Conservation (phyloP, 1,140 invertebrate genomes). For the Drosophila punjabiensis region DNA sequence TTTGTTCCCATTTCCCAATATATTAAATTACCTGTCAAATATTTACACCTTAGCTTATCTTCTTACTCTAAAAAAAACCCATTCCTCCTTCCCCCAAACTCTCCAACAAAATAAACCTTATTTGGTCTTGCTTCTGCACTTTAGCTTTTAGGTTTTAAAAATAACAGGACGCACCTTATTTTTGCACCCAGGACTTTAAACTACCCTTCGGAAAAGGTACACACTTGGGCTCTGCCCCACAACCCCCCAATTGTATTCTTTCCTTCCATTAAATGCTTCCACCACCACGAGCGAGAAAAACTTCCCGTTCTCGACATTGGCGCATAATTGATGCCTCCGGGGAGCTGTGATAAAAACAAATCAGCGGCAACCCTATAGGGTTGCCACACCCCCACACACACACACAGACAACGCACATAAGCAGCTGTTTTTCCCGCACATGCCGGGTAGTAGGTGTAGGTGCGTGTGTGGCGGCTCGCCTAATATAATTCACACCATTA, state of each 20-base stretch:
- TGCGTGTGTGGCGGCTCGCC: conserved; percentile 53
- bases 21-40: neutral
- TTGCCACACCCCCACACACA: conserved; percentile 14
- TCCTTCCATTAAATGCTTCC: conserved; percentile 52
- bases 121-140: neutral
- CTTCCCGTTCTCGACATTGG: conserved; percentile 45
- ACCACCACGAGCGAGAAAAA: conserved; percentile 21
- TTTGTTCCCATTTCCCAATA: neutral
- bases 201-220: conserved; percentile 21
- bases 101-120: neutral
- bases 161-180: neutral
- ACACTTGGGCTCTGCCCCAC: neutral
- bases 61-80: neutral
- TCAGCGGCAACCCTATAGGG: conserved; percentile 60
- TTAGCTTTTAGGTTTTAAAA: conserved; percentile 24
- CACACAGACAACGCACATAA: conserved; percentile 7
- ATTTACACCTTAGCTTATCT: neutral
- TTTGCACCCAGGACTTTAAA: conserved; percentile 18
- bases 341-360: conserved; percentile 83
- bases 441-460: neutral
- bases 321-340: conserved; percentile 81
- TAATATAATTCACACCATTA: conserved; percentile 84
- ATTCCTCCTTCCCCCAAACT: neutral
- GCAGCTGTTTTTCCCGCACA: conserved; percentile 25
- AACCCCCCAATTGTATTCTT: conserved; percentile 31